Percentiles rank a stretch among this genome's conserved stretches.
phyloP scores from a whole-genome alignment of 1,140 invertebrate genomes.

The Zaprionus lachaisei region DNA sequence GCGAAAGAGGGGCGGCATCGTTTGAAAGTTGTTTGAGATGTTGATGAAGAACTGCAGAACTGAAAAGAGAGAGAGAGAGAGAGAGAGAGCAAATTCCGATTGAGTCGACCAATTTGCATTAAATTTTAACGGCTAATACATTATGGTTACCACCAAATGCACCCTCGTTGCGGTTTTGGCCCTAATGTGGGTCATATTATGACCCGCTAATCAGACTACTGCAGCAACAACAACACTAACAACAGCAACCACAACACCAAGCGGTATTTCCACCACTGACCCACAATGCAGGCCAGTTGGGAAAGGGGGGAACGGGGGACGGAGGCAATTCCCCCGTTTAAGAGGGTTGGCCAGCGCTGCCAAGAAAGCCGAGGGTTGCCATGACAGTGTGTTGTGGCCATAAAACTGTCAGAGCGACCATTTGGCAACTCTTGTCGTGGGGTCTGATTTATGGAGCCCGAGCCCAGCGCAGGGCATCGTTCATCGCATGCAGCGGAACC shows the following conservation, averaged over 20 bases:
- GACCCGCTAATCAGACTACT: constrained; percentile 47
- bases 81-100: not conserved
- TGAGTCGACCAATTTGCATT: not conserved
- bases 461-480: constrained; percentile 1
- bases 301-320: not conserved
- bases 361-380: constrained; percentile 16
- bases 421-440: constrained; percentile 58
- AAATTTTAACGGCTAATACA: not conserved
- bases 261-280: constrained; percentile 27
- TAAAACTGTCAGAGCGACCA: constrained; percentile 69
- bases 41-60: not conserved
- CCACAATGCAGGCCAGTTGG: constrained; percentile 14
- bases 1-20: constrained; percentile 16
- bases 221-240: not conserved
- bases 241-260: not conserved
- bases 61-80: not conserved
- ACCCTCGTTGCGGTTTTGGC: constrained; percentile 5
- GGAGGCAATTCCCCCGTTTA: not conserved
- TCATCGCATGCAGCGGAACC: constrained; percentile 47
- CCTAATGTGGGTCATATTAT: constrained; percentile 49
- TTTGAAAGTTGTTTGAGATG: constrained; percentile 43
- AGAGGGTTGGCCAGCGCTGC: not conserved
- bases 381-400: constrained; percentile 56
- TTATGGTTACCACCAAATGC: not conserved
- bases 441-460: constrained; percentile 58